Base-by-base conservation (phyloP, 2,888 invertebrate species). In the Cynaeus angustus region DNA sequence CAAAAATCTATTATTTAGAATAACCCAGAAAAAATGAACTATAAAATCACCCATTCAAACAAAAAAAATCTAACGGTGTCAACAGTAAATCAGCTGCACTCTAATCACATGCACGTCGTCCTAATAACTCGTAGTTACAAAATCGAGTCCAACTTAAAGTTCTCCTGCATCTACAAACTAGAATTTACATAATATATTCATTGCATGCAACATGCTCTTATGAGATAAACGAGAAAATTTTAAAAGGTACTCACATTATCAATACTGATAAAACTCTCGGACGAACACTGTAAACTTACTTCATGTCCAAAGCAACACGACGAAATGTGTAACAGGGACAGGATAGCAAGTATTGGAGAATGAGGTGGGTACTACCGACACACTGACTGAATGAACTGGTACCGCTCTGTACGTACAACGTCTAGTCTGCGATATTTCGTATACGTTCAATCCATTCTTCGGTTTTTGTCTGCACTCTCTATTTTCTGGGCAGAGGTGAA, bases 301-400 rank as follows among this genome's bases (percentile, higher is more conserved):
- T 65, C 65, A 65, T 55, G 16, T 53, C 37, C 53, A 28, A 14
- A 68, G 61, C 62, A 59, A 65, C 59, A 58, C 45, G 45, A 70
- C 69, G 66, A 66, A 58, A 64, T 64, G 64, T 64, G 64, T 64
- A 64, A 58, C 58, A 66, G 66, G 66, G 59, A 41, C 67, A 50
- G 62, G 50, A 66, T 56, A 46, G 46, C 56, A 48, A 61, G 64
- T 66, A 70, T 64, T 59, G 61, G 21, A 73, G 74, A 73, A 64
- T 68, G 67, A 72, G 78, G 77, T 74, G 75, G 73, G 76, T 74
- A 78, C 78, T 75, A 77, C 78, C 82, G 84, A 83, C 83, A 83
- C 82, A 84, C 83, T 84, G 82, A 84, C 84, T 83, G 83, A 83
- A 77, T 83, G 81, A 83, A 79, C 78, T 72, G 66, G 70, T 62